Percentiles rank a stretch among this genome's conserved stretches.
These are phyloP conservation scores for Troglohyphantes excavatus DNA, from an alignment of 2,888 invertebrate species.

Conservation along the genomic window DNA sequence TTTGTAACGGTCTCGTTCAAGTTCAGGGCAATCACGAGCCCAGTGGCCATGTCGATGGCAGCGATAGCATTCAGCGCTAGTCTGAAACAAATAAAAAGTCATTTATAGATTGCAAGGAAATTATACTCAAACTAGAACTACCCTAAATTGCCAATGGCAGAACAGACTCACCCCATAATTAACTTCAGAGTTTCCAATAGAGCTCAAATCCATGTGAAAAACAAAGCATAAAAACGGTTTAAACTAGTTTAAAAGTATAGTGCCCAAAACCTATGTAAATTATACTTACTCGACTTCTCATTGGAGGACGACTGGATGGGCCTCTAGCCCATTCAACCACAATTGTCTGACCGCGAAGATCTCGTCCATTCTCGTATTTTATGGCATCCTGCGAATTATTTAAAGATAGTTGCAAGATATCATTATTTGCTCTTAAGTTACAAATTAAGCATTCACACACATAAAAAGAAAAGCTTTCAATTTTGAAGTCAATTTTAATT, in stretches of 20 bases:
- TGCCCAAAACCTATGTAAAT: too few species aligned
- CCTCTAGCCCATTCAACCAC: constrained; percentile 83
- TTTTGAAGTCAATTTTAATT: too few species aligned
- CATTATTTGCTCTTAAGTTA: too few species aligned
- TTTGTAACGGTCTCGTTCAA: constrained; percentile 76
- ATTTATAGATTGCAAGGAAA: too few species aligned
- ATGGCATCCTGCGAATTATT: constrained; percentile 82
- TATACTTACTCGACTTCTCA: constrained; percentile 60
- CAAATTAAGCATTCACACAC: too few species aligned
- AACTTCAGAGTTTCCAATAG: not conserved
- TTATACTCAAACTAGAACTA: too few species aligned
- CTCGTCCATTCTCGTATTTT: constrained; percentile 83
- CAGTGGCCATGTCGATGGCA: constrained; percentile 83
- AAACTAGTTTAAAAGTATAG: not conserved
- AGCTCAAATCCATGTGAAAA: not conserved
- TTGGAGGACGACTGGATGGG: constrained; percentile 81
- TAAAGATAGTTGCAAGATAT: too few species aligned
- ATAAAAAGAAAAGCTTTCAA: too few species aligned
- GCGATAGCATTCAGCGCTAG: constrained; percentile 83
- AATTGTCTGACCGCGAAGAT: constrained; percentile 82
- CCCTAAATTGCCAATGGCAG: not conserved
- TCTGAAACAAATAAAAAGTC: too few species aligned
- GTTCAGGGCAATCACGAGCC: constrained; percentile 83
- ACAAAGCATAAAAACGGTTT: not conserved
- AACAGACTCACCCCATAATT: not conserved